Evolutionary conservation across 2,113 vertebrate species (phyloP), one percentile per base, ranked within the genome.

Genomic region (Gnathonemus longibarbis): DNA sequence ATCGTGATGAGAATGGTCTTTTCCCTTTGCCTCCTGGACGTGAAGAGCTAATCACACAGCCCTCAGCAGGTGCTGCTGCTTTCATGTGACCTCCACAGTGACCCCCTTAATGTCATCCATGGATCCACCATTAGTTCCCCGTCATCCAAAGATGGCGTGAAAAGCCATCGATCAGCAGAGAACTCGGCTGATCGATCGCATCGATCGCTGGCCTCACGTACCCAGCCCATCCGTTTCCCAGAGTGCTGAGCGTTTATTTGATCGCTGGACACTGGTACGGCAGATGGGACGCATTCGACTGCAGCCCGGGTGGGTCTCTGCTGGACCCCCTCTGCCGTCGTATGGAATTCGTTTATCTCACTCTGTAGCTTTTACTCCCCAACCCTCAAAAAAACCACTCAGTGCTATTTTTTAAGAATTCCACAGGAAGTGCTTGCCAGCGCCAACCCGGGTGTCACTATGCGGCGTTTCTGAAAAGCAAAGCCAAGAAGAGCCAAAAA

Each of bases 371-470:
- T 39, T 46, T 84, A 46, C 15, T 11, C 48, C 49, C 49, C n/a
- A 52, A 27, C 7, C 45, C 48, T 50, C 50, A 52, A 87, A 56
- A 52, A 87, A 87, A 77, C 88, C 90, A 66, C 90, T 84, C 70
- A 86, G 85, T 88, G 88, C 90, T 91, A 86, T 50, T 86, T 88
- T 58, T 62, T 88, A 87, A 74, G 24, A 46, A 58, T 49, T 45
- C 17, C 17, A 24, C n/a, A 80, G 48, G 70, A 89, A 89, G 50
- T 70, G 11, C 27, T 70, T 88, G 45, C 21, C 58, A 45, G 21
- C 2, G 0, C 45, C n/a, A 56, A 70, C 13, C 21, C 15, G 13
- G 6, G 24, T 66, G 39, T 42, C 58, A 74, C 21, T 21, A 74
- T 27, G 24, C 21, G 19, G 9, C 9, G 31, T 52, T 89, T 80